These are phyloP conservation scores for Genyomyrus donnyi DNA, from an alignment of 2,113 vertebrate species.

Conservation along the genomic window DNA sequence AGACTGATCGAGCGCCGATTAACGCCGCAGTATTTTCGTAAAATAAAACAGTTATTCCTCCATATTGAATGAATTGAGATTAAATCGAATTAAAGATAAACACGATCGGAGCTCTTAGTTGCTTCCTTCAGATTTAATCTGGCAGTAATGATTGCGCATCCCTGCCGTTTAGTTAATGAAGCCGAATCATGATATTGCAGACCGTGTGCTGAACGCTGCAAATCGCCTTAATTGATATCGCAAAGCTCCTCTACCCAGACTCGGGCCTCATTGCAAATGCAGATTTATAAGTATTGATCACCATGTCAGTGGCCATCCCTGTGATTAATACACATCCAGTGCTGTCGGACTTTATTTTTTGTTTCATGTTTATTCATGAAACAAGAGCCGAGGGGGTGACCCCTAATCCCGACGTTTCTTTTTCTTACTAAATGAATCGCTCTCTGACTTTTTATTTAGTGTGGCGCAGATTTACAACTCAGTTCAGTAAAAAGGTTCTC, in stretches of 20 bases:
- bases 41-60: not conserved
- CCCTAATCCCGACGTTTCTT: not conserved
- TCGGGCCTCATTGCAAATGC: constrained; percentile 65
- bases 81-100: not conserved
- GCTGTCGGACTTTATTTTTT: constrained; percentile 30
- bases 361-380: constrained; percentile 20
- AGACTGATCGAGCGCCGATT: not conserved
- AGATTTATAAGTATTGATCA: constrained; percentile 69
- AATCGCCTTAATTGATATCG: constrained; percentile 69
- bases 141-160: constrained; percentile 46
- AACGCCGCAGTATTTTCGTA: not conserved
- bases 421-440: not conserved
- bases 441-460: not conserved
- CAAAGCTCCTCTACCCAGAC: constrained; percentile 33
- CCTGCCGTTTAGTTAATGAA: constrained; percentile 59
- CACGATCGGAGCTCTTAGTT: not conserved
- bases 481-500: not conserved
- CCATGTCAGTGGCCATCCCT: constrained; percentile 52
- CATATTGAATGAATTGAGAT: not conserved
- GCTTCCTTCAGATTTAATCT: not conserved
- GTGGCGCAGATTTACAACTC: not conserved
- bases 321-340: constrained; percentile 56
- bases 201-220: constrained; percentile 56
- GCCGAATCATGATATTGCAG: constrained; percentile 60
- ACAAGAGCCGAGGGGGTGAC: not conserved